Percentiles rank a stretch among this genome's conserved stretches.
phyloP scores from a whole-genome alignment of 2,888 invertebrate genomes.

The Epinotia bilunana region DNA sequence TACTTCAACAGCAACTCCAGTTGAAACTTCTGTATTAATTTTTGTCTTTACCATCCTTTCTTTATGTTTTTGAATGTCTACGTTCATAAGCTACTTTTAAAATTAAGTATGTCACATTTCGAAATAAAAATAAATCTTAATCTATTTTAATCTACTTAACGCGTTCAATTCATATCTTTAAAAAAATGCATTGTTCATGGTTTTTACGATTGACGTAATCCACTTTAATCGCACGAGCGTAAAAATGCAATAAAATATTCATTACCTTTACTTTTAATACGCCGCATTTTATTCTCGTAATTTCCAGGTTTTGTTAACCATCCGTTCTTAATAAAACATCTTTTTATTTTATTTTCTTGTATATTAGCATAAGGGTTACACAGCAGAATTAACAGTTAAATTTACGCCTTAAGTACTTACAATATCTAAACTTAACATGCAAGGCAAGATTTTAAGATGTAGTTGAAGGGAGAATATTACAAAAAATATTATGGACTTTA shows the following conservation, averaged over 20 bases:
- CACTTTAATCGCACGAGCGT: neutral
- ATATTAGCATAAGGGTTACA: too few species aligned
- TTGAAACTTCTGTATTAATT: neutral
- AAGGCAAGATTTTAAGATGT: too few species aligned
- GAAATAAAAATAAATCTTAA: neutral
- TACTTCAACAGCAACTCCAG: neutral
- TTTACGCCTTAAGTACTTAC: too few species aligned
- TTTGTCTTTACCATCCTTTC: neutral
- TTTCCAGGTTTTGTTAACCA: neutral
- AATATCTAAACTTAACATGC: too few species aligned
- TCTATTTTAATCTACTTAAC: neutral
- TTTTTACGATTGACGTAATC: slow-evolving; percentile 7
- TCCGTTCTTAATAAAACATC: too few species aligned
- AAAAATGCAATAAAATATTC: neutral
- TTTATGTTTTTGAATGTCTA: neutral
- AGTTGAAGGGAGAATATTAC: too few species aligned
- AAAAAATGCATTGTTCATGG: slow-evolving; percentile 18
- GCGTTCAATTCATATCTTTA: neutral
- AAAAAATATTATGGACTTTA: too few species aligned
- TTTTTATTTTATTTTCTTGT: too few species aligned
- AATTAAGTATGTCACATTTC: neutral
- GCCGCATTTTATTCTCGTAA: neutral
- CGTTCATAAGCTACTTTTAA: neutral
- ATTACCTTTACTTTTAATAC: neutral
- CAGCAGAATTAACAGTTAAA: too few species aligned